A percentile compares a stretch with the other conserved stretches of the same genome.
Conservation (phyloP, 2,797 vertebrate genomes). For the Aphelocoma californica region DNA sequence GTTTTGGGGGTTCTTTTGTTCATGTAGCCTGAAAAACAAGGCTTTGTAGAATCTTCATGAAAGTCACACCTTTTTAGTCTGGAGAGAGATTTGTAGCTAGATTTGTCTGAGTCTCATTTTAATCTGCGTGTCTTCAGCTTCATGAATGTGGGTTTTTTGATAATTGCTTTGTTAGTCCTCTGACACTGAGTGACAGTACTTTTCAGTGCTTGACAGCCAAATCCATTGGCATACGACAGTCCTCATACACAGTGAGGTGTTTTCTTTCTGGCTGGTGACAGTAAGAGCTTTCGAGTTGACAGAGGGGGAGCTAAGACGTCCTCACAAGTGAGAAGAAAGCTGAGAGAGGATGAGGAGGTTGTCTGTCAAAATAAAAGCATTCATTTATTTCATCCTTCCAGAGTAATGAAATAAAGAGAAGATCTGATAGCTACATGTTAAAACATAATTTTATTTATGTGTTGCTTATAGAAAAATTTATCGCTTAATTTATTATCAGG, state of each 20-base stretch:
- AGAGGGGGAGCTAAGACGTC: constrained; percentile 66
- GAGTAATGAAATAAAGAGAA: constrained; percentile 31
- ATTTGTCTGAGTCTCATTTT: constrained; percentile 49
- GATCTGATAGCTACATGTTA: constrained; percentile 39
- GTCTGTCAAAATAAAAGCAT: constrained; percentile 76
- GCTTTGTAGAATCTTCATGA: not conserved
- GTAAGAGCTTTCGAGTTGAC: constrained; percentile 76
- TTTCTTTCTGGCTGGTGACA: constrained; percentile 76
- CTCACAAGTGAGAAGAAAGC: constrained; percentile 73
- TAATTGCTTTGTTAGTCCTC: constrained; percentile 79
- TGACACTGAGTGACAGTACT: constrained; percentile 78
- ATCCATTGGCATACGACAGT: constrained; percentile 72
- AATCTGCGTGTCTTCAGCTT: constrained; percentile 64
- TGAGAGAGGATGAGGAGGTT: constrained; percentile 54
- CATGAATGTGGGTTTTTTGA: constrained; percentile 58
- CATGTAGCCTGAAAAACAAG: not conserved
- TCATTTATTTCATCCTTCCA: constrained; percentile 58
- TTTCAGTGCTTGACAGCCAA: constrained; percentile 75
- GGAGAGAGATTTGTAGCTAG: constrained; percentile 13
- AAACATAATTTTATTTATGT: constrained; percentile 48
- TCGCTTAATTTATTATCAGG: constrained; percentile 36
- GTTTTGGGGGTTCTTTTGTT: not conserved
- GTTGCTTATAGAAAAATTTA: constrained; percentile 44
- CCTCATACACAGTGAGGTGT: constrained; percentile 60
- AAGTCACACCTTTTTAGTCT: not conserved